phyloP scores from a whole-genome alignment of 2,113 vertebrate species.

The Sigmodon hispidus region DNA sequence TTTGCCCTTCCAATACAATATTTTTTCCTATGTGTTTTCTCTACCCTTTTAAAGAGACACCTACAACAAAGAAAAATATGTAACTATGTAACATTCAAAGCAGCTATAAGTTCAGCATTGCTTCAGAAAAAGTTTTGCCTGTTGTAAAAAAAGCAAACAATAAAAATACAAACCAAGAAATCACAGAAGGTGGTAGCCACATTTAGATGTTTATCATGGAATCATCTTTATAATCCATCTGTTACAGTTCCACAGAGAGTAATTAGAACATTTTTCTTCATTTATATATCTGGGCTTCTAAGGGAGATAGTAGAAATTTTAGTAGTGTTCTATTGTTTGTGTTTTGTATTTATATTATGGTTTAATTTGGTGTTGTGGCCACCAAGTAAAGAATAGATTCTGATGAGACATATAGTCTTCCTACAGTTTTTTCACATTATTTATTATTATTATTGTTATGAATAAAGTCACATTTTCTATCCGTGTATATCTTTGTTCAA shows the following conservation, averaged over 20 bases:
- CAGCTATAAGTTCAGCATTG: conserved; percentile 40
- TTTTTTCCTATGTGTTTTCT: conserved; percentile 54
- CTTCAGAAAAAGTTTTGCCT: conserved; percentile 49
- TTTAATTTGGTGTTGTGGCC: not conserved
- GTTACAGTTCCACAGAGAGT: conserved; percentile 56
- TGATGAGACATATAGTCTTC: too few species aligned
- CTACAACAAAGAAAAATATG: conserved; percentile 45
- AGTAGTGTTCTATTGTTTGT: not conserved
- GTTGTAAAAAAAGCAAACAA: conserved; percentile 38
- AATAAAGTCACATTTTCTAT: too few species aligned
- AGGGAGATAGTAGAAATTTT: not conserved
- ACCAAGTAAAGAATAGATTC: not conserved
- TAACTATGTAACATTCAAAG: conserved; percentile 15
- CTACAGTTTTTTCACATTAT: too few species aligned
- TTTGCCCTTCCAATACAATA: not conserved
- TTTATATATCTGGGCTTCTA: conserved; percentile 55
- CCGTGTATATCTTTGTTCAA: too few species aligned
- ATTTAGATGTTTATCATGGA: conserved; percentile 77
- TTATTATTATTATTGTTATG: too few species aligned
- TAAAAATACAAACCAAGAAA: conserved; percentile 64
- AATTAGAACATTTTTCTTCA: conserved; percentile 56
- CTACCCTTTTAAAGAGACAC: conserved; percentile 34
- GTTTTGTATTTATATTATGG: not conserved
- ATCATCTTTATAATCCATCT: conserved; percentile 76
- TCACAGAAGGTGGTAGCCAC: conserved; percentile 74